Base-by-base conservation (phyloP, 2,113 vertebrate species). In the Micronycteris hirsuta region DNA sequence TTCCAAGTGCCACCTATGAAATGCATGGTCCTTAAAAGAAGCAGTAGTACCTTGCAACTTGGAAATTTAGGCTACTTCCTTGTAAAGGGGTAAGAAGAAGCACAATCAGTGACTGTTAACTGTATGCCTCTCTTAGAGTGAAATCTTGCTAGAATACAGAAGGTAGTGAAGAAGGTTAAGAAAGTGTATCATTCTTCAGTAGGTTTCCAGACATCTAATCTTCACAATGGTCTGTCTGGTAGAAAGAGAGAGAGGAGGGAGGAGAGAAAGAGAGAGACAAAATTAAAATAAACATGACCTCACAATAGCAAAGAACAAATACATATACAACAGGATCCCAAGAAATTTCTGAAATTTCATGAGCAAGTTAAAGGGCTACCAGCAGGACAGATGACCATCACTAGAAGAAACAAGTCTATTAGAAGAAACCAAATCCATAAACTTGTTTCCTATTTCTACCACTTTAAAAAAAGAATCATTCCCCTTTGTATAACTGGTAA, bases 11-110 rank as follows among this genome's bases (percentile, higher is more conserved):
- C 74, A 54, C 61, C 36, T 86, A 43, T 81, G 36, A 92, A 86
- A 89, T 17, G 41, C 63, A 85, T 85, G 36, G 38, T 92, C 58
- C 89, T 89, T 92, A 86, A 52, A 94, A 68, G 67, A 84, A 94
- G 49, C 24, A 74, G 24, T 54, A 26, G 36, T 71, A 89, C 52
- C 36, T 86, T 89, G 33, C 19, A 91, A 89, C 20, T 56, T 94
- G 68, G 41, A 5, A 91, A 52, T 56, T 87, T 76, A 88, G 20
- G 26, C 11, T 81, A 89, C 38, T 88, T 74, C 52, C 26, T 95
- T 94, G 17, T 58, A 74, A 52, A 82, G 17, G 26, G 28, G 5
- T 68, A 78, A 95, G 61, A 63, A 93, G 33, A 92, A 95, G 7
- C 31, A 86, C 24, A 81, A 38, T 65, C 82, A 49, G 43, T 78